A percentile compares a stretch with the other conserved stretches of the same genome.
phyloP scores from a whole-genome alignment of 2,113 vertebrate genomes.

The Oreochromis tanganicae region DNA sequence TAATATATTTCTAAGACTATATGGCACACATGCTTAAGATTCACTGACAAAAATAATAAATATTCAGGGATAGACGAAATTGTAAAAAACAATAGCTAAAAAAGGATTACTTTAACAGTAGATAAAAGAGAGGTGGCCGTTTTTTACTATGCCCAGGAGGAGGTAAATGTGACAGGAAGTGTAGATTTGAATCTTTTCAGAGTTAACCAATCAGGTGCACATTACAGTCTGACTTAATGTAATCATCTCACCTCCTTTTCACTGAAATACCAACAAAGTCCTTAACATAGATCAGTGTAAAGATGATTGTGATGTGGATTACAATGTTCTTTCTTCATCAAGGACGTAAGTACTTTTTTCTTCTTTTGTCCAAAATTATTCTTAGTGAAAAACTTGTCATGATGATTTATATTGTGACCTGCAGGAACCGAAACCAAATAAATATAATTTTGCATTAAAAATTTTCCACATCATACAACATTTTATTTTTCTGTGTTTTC shows the following conservation, averaged over 20 bases:
- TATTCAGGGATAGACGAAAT: background rate
- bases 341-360: constrained; percentile 3
- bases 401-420: background rate
- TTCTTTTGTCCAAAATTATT: background rate
- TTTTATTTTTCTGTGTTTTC: background rate
- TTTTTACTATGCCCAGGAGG: background rate
- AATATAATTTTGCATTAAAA: background rate
- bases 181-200: background rate
- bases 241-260: background rate
- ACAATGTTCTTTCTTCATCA: background rate
- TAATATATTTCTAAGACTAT: background rate
- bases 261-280: background rate
- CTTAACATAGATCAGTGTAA: background rate
- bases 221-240: fast-evolving
- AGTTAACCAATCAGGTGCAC: background rate
- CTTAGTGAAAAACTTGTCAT: background rate
- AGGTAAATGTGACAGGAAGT: background rate
- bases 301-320: background rate
- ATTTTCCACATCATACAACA: fast-evolving
- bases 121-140: background rate
- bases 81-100: background rate
- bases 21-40: fast-evolving
- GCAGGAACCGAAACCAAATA: background rate
- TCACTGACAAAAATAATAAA: background rate
- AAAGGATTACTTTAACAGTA: fast-evolving